Conservation (phyloP, 1,140 invertebrate genomes). For the Drosophila bifasciata region DNA sequence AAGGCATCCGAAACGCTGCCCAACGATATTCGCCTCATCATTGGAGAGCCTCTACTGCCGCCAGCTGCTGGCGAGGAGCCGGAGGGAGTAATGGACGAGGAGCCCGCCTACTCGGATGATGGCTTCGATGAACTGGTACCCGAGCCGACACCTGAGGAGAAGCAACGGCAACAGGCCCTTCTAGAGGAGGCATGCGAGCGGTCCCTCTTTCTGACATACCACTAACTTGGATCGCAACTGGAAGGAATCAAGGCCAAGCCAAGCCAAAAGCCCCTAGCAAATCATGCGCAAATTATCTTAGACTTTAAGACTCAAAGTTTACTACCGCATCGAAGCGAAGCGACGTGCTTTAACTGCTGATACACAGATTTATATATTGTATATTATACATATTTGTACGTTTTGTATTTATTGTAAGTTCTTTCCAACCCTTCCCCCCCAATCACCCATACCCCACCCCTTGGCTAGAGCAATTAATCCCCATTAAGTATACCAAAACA, state of each 20-base stretch:
- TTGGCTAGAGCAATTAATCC: slow-evolving; percentile 25
- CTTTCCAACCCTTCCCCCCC: not conserved
- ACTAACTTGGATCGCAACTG: slow-evolving; percentile 18
- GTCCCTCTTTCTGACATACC: slow-evolving; percentile 69
- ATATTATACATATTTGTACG: slow-evolving; percentile 79
- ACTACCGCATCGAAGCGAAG: slow-evolving; percentile 59
- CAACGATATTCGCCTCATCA: slow-evolving; percentile 88
- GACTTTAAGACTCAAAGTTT: slow-evolving; percentile 77
- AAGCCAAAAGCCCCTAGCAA: slow-evolving; percentile 56
- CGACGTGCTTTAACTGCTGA: slow-evolving; percentile 74
- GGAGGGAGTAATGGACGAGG: slow-evolving; percentile 34
- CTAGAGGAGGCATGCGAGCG: slow-evolving; percentile 79
- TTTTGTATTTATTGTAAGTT: slow-evolving; percentile 80
- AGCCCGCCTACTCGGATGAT: slow-evolving; percentile 68
- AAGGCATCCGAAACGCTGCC: slow-evolving; percentile 88
- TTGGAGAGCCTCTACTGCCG: slow-evolving; percentile 86
- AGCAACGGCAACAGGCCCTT: slow-evolving; percentile 55
- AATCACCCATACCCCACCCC: not conserved
- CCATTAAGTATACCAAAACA: slow-evolving; percentile 14
- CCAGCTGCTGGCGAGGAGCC: slow-evolving; percentile 54
- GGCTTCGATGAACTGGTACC: slow-evolving; percentile 72
- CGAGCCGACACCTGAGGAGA: slow-evolving; percentile 72
- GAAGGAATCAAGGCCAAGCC: not conserved
- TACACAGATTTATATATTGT: slow-evolving; percentile 76
- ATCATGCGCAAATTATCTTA: slow-evolving; percentile 67